Conservation (phyloP, 2,888 invertebrate genomes). For the Crepidodera aurea region DNA sequence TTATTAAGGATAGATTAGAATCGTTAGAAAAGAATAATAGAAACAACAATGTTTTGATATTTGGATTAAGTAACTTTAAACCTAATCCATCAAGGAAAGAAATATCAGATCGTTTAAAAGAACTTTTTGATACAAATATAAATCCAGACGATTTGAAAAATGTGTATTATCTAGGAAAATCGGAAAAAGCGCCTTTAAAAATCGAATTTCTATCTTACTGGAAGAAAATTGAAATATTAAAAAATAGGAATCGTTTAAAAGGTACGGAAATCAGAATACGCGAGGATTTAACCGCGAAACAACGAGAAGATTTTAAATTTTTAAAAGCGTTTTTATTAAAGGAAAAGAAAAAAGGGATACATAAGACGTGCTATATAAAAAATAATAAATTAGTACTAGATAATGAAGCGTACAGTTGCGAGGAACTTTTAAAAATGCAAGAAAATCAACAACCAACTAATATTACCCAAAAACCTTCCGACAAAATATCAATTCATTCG, state of each 20-base stretch:
- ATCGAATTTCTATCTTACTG: background rate
- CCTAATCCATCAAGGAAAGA: background rate
- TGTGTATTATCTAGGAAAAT: background rate
- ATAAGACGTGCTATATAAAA: background rate
- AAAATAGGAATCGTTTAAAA: background rate
- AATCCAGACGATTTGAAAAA: background rate
- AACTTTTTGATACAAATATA: background rate
- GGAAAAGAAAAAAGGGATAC: background rate
- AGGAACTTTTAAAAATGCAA: background rate
- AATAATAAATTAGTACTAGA: background rate
- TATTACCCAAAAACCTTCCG: background rate
- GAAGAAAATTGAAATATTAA: background rate
- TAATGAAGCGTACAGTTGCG: conserved; percentile 1
- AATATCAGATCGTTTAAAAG: background rate
- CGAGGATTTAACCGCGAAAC: background rate
- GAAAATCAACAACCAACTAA: background rate
- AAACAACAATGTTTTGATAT: background rate
- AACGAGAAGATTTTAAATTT: background rate
- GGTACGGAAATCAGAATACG: background rate
- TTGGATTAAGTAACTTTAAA: background rate
- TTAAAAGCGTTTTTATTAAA: background rate
- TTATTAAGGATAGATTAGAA: background rate
- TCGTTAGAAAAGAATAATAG: background rate
- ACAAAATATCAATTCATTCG: background rate
- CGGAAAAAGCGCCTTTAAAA: background rate